Base-by-base conservation (phyloP, 2,113 vertebrate species). In the Zosterops borbonicus region DNA sequence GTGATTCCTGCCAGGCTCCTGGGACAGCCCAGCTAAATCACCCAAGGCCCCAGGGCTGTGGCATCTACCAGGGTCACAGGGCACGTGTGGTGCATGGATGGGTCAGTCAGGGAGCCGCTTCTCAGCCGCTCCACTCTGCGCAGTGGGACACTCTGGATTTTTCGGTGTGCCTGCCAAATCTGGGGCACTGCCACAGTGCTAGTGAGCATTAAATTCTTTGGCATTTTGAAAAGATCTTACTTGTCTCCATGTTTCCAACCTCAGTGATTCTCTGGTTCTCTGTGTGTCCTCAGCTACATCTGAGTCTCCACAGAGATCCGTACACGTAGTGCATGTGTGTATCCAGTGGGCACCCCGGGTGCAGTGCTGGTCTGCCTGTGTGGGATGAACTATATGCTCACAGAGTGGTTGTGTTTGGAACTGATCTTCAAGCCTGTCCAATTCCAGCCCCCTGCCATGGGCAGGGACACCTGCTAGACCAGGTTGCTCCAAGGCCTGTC, bases 261-360 rank as follows among this genome's bases (percentile, higher is more conserved):
- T 55, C 24, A 16, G 0, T 11, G 44, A 3, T 31, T 49, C 31
- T 42, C 7, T 0, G 5, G 10, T 47, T 53, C 33, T 29, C 2
- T 37, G 63, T 4, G 7, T 25, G 42, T 58, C 24, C 31, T 50
- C 64, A 23, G 46, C 59, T 55, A 1, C 21, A 2, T 33, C 28
- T 22, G 4, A 6, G 4, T 53, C 27, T 37, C 37, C 22, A 0
- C 25, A 11, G 14, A 8, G 46, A 5, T 29, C 23, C 0, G 1
- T 0, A 3, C 2, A 1, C 1, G 18, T 33, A 12, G 8, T 1
- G 27, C 1, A 0, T 11, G 14, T 12, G 55, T 11, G 25, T 49
- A 3, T 33, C 55, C 59, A 2, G 0, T 14, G 5, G 9, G n/a
- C 9, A 6, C 33, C 35, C 35, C 22, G 0, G 3, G 12, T 39